Conservation (phyloP, 64 coral and sea anemone genomes). For the Cladopsammia gracilis region DNA sequence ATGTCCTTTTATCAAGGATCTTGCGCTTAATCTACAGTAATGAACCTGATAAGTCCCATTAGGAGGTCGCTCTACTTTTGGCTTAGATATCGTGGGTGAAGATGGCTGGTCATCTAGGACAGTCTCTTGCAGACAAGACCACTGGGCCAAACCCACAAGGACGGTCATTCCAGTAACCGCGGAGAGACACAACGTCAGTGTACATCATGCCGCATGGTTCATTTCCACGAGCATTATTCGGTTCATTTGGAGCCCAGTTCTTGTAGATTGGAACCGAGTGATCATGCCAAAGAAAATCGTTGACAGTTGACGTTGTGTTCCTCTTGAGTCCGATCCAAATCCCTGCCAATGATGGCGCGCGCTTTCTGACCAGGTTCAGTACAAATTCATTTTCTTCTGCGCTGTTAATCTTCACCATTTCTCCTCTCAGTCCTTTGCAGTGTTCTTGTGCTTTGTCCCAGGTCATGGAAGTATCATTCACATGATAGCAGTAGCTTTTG, state of each 20-base stretch:
- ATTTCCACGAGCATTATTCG: neutral
- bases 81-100: neutral
- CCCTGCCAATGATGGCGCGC: neutral
- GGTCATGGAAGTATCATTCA: neutral
- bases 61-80: neutral
- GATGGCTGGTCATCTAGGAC: too few relatives aligned
- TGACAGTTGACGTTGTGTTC: neutral
- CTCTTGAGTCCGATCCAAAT: neutral
- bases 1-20: too few relatives aligned
- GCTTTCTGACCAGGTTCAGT: neutral
- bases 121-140: conserved; percentile 20
- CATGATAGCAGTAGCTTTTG: neutral
- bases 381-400: too few relatives aligned
- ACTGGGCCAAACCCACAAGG: too few relatives aligned
- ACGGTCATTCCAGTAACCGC: neutral
- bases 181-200: neutral
- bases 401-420: too few relatives aligned
- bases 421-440: too few relatives aligned
- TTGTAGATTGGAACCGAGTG: neutral
- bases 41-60: too few relatives aligned
- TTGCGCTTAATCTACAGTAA: too few relatives aligned
- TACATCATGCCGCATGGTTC: conserved; percentile 7
- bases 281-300: neutral
- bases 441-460: neutral
- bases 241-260: conserved; percentile 2